phyloP scores from a whole-genome alignment of 30 jellyfish, hydroid and myxozoan species.

The Aurelia aurita complex sp. Pacific region DNA sequence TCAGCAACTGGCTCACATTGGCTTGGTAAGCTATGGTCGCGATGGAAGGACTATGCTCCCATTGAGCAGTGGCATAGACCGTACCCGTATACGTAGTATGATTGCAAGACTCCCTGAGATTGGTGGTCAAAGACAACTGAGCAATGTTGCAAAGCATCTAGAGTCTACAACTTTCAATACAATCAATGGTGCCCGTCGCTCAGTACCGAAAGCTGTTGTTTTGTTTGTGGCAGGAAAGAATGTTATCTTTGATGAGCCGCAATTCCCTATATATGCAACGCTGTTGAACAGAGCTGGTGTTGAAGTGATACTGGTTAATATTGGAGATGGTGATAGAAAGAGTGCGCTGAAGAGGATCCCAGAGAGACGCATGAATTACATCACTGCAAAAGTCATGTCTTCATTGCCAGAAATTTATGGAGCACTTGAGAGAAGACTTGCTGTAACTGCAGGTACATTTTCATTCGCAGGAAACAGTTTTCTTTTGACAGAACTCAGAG shows the following conservation, averaged over 20 bases:
- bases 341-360: constrained; percentile 34
- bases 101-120: constrained; percentile 14
- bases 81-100: neutral
- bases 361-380: constrained; percentile 37
- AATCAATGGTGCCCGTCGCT: constrained; percentile 60
- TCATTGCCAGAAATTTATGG: constrained; percentile 66
- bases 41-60: constrained; percentile 39
- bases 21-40: constrained; percentile 45
- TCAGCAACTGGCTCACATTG: constrained; percentile 52
- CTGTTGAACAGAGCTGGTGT: constrained; percentile 53
- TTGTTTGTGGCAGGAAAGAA: constrained; percentile 47
- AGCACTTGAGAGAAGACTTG: constrained; percentile 43
- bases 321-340: constrained; percentile 11
- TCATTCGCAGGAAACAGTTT: neutral
- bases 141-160: constrained; percentile 10
- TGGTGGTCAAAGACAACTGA: constrained; percentile 14
- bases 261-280: constrained; percentile 39
- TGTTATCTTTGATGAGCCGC: constrained; percentile 18
- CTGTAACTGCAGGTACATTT: constrained; percentile 39
- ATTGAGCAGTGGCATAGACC: constrained; percentile 17
- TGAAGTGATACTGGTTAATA: constrained; percentile 34
- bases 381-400: constrained; percentile 2
- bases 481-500: neutral
- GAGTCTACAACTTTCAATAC: constrained; percentile 34
- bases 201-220: constrained; percentile 65